Evolutionary conservation across 2,113 vertebrate species (phyloP).

Genomic region (Colius striatus): DNA sequence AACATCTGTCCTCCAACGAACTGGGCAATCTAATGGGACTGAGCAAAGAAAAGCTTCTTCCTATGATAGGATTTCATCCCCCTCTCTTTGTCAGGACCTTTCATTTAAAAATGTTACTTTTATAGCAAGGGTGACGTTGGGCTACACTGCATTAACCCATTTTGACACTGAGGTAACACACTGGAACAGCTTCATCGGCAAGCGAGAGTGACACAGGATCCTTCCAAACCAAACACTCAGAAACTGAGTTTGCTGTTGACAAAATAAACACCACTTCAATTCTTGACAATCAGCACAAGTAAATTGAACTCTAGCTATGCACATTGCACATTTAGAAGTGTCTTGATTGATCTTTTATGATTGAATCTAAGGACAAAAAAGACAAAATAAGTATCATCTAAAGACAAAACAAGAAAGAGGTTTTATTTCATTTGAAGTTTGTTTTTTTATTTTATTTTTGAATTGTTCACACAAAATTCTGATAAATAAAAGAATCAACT

Average conservation of each 20-base stretch:
- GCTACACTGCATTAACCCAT: not conserved
- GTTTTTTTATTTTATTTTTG: too few species aligned
- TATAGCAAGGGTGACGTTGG: not conserved
- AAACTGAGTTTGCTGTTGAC: not conserved
- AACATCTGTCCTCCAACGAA: not conserved
- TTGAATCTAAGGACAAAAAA: not conserved
- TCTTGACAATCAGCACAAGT: not conserved
- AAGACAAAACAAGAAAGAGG: not conserved
- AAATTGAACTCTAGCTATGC: not conserved
- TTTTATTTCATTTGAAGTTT: not conserved
- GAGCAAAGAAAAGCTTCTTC: constrained; percentile 29
- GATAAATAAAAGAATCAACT: not conserved
- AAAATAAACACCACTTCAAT: constrained; percentile 1
- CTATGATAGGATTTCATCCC: not conserved
- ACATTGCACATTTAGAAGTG: not conserved
- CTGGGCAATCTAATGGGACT: not conserved
- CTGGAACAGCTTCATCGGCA: not conserved
- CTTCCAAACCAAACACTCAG: not conserved
- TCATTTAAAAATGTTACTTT: not conserved
- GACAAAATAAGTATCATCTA: not conserved
- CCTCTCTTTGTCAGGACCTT: not conserved
- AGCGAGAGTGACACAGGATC: not conserved
- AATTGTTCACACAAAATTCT: not conserved
- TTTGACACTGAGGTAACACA: not conserved
- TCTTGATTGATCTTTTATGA: not conserved